Conservation (phyloP, 2,113 vertebrate genomes). For the Oncorhynchus tshawytscha region DNA sequence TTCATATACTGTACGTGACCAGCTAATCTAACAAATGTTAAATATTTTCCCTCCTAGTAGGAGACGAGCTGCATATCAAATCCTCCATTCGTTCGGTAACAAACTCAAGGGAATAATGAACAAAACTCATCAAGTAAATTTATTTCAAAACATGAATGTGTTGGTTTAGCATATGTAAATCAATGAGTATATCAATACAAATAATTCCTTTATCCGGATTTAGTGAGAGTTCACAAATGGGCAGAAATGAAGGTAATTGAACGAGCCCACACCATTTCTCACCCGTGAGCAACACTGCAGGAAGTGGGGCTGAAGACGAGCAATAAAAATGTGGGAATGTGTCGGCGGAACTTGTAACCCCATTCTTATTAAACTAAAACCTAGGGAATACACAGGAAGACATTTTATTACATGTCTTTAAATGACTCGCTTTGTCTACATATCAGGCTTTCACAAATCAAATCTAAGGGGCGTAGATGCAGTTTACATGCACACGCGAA, state of each 20-base stretch:
- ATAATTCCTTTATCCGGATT: conserved; percentile 16
- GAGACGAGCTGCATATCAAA: too few species aligned
- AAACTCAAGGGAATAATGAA: not conserved
- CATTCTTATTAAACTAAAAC: conserved; percentile 51
- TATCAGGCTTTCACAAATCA: conserved; percentile 33
- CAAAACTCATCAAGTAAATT: not conserved
- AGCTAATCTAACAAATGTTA: too few species aligned
- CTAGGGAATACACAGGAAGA: conserved; percentile 31
- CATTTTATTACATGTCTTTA: conserved; percentile 49
- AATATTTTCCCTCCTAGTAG: too few species aligned
- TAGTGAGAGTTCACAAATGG: conserved; percentile 13
- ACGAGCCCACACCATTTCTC: conserved; percentile 21
- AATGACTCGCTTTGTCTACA: conserved; percentile 46
- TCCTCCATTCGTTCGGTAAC: not conserved
- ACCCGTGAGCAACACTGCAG: conserved; percentile 29
- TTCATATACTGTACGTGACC: too few species aligned
- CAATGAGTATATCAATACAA: conserved; percentile 22
- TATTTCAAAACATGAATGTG: not conserved
- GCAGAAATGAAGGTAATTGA: conserved; percentile 40
- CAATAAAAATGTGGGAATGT: conserved; percentile 7
- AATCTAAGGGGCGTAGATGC: conserved; percentile 37
- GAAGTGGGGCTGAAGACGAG: conserved; percentile 23
- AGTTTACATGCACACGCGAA: conserved; percentile 33
- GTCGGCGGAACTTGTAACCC: not conserved
- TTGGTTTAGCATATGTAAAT: conserved; percentile 10